phyloP scores from a whole-genome alignment of 1,140 invertebrate genomes.

The Drosophila rufa region DNA sequence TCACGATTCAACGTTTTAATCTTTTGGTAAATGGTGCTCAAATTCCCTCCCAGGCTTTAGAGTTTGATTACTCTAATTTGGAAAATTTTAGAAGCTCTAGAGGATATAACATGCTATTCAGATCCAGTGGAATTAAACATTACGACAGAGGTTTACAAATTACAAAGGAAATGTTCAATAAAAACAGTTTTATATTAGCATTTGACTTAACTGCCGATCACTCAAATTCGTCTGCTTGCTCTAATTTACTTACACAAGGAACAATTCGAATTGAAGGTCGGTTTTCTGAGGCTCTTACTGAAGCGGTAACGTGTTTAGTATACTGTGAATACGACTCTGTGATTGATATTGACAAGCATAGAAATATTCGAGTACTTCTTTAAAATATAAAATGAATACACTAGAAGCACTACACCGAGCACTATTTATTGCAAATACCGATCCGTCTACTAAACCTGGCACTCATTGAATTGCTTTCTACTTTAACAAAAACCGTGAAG shows the following conservation, averaged over 20 bases:
- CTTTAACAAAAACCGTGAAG: background rate
- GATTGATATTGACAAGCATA: slow-evolving; percentile 1
- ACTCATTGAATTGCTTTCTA: background rate
- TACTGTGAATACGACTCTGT: background rate
- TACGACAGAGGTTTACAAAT: slow-evolving; percentile 12
- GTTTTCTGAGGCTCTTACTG: background rate
- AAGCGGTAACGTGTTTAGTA: background rate
- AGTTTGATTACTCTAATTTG: slow-evolving; percentile 1
- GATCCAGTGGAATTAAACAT: slow-evolving; percentile 10
- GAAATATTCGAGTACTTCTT: background rate
- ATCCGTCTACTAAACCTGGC: background rate
- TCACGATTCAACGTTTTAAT: too few relatives aligned
- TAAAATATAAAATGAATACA: background rate
- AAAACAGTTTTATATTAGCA: slow-evolving; percentile 7
- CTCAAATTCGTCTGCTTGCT: background rate
- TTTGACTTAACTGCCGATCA: slow-evolving; percentile 12
- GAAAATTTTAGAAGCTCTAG: slow-evolving; percentile 2
- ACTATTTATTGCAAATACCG: background rate
- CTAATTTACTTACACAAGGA: slow-evolving; percentile 5
- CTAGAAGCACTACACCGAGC: background rate
- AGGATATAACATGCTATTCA: background rate
- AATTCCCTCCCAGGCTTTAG: slow-evolving; percentile 7
- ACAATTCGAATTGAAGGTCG: too few relatives aligned
- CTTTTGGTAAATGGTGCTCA: slow-evolving; percentile 7
- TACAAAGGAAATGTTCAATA: slow-evolving; percentile 5